Evolutionary conservation across 2,888 invertebrate genomes (phyloP).

Genomic region (Melinaea menophilus): DNA sequence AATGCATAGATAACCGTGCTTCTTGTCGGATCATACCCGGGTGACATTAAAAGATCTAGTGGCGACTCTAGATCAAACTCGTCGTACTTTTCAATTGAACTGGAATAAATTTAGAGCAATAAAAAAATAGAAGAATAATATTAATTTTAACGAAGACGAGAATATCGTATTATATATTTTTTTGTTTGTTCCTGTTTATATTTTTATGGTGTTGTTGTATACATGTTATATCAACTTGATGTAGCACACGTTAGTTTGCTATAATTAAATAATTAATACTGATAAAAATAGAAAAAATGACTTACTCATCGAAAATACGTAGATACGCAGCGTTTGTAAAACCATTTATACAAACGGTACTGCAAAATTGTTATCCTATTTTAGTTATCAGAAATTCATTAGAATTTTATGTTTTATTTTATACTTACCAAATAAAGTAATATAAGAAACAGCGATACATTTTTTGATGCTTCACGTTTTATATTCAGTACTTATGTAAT

Average conservation of each 20-base stretch:
- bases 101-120: slow-evolving; percentile 33
- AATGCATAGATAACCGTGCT: slow-evolving; percentile 64
- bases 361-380: neutral
- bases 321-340: slow-evolving; percentile 15
- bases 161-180: neutral
- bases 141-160: neutral
- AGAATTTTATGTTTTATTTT: too few species aligned
- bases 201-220: neutral
- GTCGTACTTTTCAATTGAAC: slow-evolving; percentile 48
- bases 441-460: too few species aligned
- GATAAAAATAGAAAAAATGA: neutral
- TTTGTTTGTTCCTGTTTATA: neutral
- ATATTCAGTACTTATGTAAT: too few species aligned
- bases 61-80: slow-evolving; percentile 46
- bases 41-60: slow-evolving; percentile 37
- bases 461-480: too few species aligned
- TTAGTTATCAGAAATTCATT: neutral
- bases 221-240: too few species aligned
- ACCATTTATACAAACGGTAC: neutral
- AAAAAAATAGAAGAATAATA: neutral
- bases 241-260: too few species aligned
- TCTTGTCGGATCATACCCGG: slow-evolving; percentile 48
- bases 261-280: too few species aligned
- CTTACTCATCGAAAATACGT: slow-evolving; percentile 16
- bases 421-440: too few species aligned